Conservation (phyloP, 1,140 invertebrate genomes). For the Aphidius gifuensis region DNA sequence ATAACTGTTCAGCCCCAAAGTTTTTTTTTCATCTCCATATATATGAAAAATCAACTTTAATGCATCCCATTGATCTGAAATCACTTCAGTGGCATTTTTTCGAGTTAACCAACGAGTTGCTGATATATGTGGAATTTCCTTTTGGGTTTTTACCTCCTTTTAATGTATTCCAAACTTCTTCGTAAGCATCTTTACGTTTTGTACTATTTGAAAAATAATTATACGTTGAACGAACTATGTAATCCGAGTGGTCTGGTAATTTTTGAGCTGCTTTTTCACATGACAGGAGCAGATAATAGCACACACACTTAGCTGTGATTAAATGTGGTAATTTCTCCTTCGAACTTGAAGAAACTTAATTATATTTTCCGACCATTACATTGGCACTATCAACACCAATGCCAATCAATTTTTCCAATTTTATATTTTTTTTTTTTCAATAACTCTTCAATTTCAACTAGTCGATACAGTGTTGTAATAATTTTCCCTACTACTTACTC, state of each 20-base stretch:
- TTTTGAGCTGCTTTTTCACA: slow-evolving; percentile 24
- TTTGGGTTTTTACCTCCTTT: slow-evolving; percentile 29
- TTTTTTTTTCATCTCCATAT: slow-evolving; percentile 31
- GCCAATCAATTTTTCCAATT: slow-evolving; percentile 35
- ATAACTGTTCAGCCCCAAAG: slow-evolving; percentile 25
- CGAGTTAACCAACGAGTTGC: slow-evolving; percentile 33
- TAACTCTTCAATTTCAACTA: slow-evolving; percentile 25
- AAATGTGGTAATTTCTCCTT: slow-evolving; percentile 19
- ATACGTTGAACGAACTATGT: slow-evolving; percentile 34
- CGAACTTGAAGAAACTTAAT: slow-evolving; percentile 24
- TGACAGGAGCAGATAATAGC: slow-evolving; percentile 21
- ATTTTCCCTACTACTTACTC: slow-evolving; percentile 19
- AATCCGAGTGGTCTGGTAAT: slow-evolving; percentile 28
- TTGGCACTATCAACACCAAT: slow-evolving; percentile 27
- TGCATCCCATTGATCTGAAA: slow-evolving; percentile 35
- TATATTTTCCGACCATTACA: slow-evolving; percentile 25
- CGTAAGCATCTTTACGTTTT: slow-evolving; percentile 33
- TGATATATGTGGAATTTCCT: slow-evolving; percentile 29
- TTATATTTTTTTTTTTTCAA: slow-evolving; percentile 31
- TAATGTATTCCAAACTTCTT: slow-evolving; percentile 31
- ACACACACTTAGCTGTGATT: slow-evolving; percentile 24
- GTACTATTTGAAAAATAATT: slow-evolving; percentile 37
- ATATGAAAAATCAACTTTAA: slow-evolving; percentile 33
- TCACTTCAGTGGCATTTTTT: slow-evolving; percentile 30
- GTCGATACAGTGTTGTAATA: slow-evolving; percentile 29